phyloP scores from a whole-genome alignment of 2,797 vertebrate species.

The Taeniopygia guttata region DNA sequence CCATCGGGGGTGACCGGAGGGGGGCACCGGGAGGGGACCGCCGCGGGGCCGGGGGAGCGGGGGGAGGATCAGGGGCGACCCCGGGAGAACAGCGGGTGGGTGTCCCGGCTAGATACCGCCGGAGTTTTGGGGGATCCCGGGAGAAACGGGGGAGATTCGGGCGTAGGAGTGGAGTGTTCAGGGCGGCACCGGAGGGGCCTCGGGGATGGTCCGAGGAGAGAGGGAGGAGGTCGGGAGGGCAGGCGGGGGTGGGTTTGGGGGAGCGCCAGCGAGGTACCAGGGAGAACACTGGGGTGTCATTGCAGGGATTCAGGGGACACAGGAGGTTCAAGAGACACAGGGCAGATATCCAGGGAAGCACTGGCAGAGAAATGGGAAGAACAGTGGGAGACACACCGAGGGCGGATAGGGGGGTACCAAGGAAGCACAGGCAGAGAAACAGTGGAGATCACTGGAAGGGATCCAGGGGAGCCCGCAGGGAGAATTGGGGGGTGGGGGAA shows the following conservation, averaged over 20 bases:
- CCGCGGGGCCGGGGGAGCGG: neutral
- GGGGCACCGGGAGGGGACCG: neutral
- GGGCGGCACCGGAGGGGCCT: neutral
- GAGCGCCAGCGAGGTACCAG: neutral
- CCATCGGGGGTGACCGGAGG: neutral
- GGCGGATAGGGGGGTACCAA: neutral
- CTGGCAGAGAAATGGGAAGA: neutral
- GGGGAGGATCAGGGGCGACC: neutral
- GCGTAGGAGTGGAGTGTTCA: neutral
- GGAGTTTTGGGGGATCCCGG: neutral
- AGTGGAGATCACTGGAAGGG: neutral
- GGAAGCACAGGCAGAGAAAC: neutral
- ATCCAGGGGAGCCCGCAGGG: neutral
- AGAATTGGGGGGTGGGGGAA: fast-evolving
- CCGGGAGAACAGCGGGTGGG: neutral
- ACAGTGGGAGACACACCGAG: neutral
- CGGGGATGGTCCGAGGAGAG: neutral
- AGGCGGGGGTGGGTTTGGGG: too few species aligned
- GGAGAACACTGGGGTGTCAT: neutral
- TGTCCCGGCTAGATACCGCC: neutral
- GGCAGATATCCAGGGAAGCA: neutral
- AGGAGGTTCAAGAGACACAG: neutral
- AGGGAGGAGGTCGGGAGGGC: neutral
- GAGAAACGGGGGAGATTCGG: neutral
- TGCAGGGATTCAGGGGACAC: neutral